A percentile compares a stretch with the other conserved stretches of the same genome.
These are phyloP conservation scores for Cinclus cinclus DNA, from an alignment of 2,113 vertebrate genomes.

Conservation along the genomic window DNA sequence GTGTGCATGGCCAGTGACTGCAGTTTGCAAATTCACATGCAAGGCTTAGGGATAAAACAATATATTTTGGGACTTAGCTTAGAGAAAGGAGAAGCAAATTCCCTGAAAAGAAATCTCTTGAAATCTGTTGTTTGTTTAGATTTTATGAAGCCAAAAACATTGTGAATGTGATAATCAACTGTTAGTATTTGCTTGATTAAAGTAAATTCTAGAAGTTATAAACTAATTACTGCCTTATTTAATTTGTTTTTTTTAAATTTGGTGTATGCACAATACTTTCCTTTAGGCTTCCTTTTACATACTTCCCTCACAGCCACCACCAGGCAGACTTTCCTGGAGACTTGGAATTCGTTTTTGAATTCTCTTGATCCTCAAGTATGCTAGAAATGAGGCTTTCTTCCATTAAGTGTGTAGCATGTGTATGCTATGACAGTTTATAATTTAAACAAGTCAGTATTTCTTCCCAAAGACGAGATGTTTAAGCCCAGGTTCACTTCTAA, in stretches of 20 bases:
- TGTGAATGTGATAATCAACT: not conserved
- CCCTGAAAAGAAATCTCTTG: not conserved
- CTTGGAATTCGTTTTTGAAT: not conserved
- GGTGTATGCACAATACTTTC: rapidly evolving
- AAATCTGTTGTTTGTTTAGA: not conserved
- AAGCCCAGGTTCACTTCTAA: not conserved
- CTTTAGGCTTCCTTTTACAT: not conserved
- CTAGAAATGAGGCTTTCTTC: not conserved
- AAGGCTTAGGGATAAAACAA: not conserved
- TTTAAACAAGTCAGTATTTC: not conserved
- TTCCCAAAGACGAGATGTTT: not conserved
- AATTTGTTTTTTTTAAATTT: not conserved
- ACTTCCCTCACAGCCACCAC: not conserved
- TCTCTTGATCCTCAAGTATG: not conserved
- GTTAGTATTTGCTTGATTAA: not conserved
- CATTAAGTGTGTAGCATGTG: not conserved
- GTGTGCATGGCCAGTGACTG: not conserved
- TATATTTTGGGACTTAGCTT: not conserved
- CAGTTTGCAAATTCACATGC: not conserved
- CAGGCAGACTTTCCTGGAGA: not conserved
- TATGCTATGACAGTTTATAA: too few species aligned
- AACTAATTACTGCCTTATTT: not conserved
- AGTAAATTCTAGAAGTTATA: not conserved
- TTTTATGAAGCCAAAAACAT: not conserved
- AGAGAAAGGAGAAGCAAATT: not conserved